Base-by-base conservation (phyloP, 2,888 invertebrate species). In the Lasioglossum malachurum region DNA sequence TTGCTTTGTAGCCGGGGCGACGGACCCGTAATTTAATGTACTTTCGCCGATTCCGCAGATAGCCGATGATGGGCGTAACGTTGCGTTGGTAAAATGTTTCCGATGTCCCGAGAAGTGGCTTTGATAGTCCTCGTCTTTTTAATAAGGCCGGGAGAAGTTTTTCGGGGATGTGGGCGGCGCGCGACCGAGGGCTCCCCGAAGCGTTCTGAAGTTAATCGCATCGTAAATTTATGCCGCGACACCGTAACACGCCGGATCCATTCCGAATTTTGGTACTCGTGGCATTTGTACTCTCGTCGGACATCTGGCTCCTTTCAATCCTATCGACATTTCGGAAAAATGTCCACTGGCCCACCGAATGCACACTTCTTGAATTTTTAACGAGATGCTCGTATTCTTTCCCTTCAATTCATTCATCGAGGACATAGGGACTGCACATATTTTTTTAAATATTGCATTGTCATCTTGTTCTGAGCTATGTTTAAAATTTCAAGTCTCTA, bases 41-140 rank as follows among this genome's bases (percentile, higher is more conserved):
- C 80, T 85, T 75, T 81, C 78, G 86, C 86, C 53, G 86, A 86
- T 86, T 85, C 67, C 80, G 80, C 85, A 81, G 86, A 85, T 86
- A 85, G 80, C 75, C 78, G 74, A 44, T 72, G 85, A 80, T 38
- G 80, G 78, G 75, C 77, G 86, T 80, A 80, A 86, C 69, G 84
- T 77, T 64, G 77, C 77, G 53, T 80, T 31, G 86, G 75, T 84
- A 85, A 84, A 84, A 85, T 85, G 86, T 78, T 81, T 80, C 86
- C 86, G 86, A 86, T 84, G 85, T 81, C 86, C 75, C 57, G 80
- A 4, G 80, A 69, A 75, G 85, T 84, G 84, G 79, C 57, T 84
- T 85, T 79, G 85, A 85, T 85, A 85, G 67, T 73, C 78, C 60
- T 74, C 79, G 75, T 73, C 76, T 78, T 85, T 85, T 85, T 85